Evolutionary conservation across 2,888 invertebrate genomes (phyloP).

Genomic region (Xanthorhoe designata): DNA sequence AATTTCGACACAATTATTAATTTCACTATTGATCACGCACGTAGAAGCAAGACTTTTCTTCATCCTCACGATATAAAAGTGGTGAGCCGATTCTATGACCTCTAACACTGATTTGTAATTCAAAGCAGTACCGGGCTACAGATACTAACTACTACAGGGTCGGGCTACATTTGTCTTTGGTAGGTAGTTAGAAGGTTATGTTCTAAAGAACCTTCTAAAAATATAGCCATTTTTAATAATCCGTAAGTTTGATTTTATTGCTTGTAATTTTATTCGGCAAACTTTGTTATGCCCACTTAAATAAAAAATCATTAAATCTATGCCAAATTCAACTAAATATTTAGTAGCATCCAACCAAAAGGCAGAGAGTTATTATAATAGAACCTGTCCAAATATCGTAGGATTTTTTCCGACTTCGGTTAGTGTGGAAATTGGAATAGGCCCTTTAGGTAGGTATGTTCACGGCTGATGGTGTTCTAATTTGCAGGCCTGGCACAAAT

Average conservation of each 20-base stretch:
- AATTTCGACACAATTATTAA: neutral
- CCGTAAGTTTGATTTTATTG: too few species aligned
- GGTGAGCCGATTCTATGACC: slow-evolving; percentile 2
- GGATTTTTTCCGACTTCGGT: neutral
- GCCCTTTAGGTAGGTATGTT: slow-evolving; percentile 8
- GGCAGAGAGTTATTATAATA: neutral
- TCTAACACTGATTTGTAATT: slow-evolving; percentile 2
- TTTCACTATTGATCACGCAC: neutral
- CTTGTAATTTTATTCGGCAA: too few species aligned
- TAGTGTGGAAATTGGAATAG: slow-evolving; percentile 9
- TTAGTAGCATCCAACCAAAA: neutral
- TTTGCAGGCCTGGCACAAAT: slow-evolving; percentile 36
- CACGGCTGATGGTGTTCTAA: slow-evolving; percentile 39
- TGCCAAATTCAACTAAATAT: too few species aligned
- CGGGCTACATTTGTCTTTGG: too few species aligned
- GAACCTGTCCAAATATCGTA: neutral
- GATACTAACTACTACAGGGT: too few species aligned
- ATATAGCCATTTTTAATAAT: neutral
- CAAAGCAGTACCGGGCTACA: neutral
- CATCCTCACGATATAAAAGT: neutral
- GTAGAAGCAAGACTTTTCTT: neutral
- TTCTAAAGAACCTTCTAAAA: too few species aligned
- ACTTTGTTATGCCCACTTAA: too few species aligned
- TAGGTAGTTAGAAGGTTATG: too few species aligned
- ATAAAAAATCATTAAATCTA: too few species aligned